Base-by-base conservation (phyloP, 2,113 vertebrate genomes). In the Sorex araneus region DNA sequence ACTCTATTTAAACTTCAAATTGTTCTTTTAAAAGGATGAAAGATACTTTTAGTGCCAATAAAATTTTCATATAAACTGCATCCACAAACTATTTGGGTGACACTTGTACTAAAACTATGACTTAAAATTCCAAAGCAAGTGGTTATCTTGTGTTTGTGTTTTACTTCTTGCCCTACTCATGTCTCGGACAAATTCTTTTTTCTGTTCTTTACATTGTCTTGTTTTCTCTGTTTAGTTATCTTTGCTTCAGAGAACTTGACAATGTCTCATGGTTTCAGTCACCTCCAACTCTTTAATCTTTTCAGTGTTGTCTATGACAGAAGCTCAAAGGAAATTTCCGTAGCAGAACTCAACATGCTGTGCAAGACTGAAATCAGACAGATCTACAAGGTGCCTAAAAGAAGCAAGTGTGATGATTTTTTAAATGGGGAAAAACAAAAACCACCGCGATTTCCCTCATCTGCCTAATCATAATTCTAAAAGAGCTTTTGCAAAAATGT, bases 291-390 rank as follows among this genome's bases (percentile, higher is more conserved):
- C 77, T 69, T 93, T 93, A 75, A 95, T 76, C 80, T 87, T 75
- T 47, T 83, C 54, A 86, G 23, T 43, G 54, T n/a, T 71, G 21
- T 50, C 19, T 84, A 67, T 80, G 79, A 86, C 89, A 43, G 40
- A 85, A 81, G 12, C 34, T 87, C 89, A 81, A 54, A 91, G 92
- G 63, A 91, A 89, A 84, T 89, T 81, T 94, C 77, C 86, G 86
- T 21, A 64, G 57, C 47, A 64, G 40, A 94, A 57, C 28, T 92
- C 45, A 79, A 54, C 30, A 81, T 57, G 45, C 15, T 86, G 13
- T 27, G 36, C 60, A 57, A 74, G 69, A 76, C 9, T 28, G 63
- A 76, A 85, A 64, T 40, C 45, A 88, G 67, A 47, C 36, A 84
- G 80, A 79, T 4, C 82, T 36, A 60, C 15, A 60, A 87, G 23